Conservation (phyloP, 2,888 invertebrate species). For the Stenotaenia linearis region DNA sequence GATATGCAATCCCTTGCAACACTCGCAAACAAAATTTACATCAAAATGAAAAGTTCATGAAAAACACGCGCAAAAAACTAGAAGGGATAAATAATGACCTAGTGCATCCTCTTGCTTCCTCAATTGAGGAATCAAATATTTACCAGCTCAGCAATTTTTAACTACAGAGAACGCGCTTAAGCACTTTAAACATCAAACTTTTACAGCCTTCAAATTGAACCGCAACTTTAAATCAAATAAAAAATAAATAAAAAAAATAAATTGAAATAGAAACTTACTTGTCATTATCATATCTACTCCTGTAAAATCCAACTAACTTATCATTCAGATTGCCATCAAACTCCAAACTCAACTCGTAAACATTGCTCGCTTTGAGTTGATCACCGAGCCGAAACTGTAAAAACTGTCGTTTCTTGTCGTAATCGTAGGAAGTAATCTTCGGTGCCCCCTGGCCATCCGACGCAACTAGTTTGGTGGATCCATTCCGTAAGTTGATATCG, state of each 20-base stretch:
- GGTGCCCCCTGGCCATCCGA: neutral
- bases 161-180: neutral
- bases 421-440: slow-evolving; percentile 29
- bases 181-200: neutral
- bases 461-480: neutral
- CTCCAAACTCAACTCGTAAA: slow-evolving; percentile 63
- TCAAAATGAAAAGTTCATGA: neutral
- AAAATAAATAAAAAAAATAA: neutral
- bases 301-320: slow-evolving; percentile 71
- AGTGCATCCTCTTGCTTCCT: neutral
- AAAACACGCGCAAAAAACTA: too few relatives aligned
- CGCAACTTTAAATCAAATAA: neutral
- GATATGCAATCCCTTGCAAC: neutral
- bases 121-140: neutral
- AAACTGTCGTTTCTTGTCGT: slow-evolving; percentile 55
- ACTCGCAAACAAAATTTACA: too few relatives aligned
- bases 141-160: too few relatives aligned
- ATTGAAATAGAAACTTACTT: slow-evolving; percentile 49
- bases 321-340: slow-evolving; percentile 69
- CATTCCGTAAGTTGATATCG: neutral
- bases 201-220: neutral
- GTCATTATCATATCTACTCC: slow-evolving; percentile 66
- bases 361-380: slow-evolving; percentile 55
- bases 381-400: slow-evolving; percentile 60
- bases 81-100: neutral